These are phyloP conservation scores for Mastacembelus armatus DNA, from an alignment of 2,797 vertebrate genomes.

Conservation along the genomic window DNA sequence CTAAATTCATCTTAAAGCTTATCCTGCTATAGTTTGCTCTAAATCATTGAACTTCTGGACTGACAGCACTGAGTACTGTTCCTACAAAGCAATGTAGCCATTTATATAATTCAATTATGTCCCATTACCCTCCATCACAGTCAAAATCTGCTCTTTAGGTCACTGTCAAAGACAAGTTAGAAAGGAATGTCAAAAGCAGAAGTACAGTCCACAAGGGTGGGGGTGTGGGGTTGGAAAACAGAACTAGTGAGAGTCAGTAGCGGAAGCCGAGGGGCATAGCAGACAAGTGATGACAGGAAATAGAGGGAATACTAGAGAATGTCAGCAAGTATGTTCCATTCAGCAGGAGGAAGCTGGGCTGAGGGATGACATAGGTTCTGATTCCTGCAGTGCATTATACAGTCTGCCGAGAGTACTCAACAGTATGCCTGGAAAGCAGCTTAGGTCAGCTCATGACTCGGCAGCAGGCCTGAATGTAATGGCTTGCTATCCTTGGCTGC, in stretches of 20 bases:
- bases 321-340: conserved; percentile 56
- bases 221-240: not conserved
- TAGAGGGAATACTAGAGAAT: conserved; percentile 41
- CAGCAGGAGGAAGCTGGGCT: conserved; percentile 37
- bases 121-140: conserved; percentile 28
- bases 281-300: conserved; percentile 35
- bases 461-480: conserved; percentile 46
- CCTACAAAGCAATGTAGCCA: conserved; percentile 19
- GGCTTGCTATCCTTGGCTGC: conserved; percentile 31
- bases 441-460: conserved; percentile 65
- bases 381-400: conserved; percentile 44
- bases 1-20: conserved; percentile 30
- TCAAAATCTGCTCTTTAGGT: conserved; percentile 22
- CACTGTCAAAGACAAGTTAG: conserved; percentile 33
- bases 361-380: conserved; percentile 41
- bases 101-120: conserved; percentile 46
- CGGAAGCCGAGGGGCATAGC: conserved; percentile 19
- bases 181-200: conserved; percentile 43
- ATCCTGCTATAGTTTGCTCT: conserved; percentile 12
- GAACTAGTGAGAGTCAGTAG: conserved; percentile 26
- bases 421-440: conserved; percentile 57
- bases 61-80: conserved; percentile 15
- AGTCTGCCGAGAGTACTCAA: conserved; percentile 17
- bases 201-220: conserved; percentile 12
- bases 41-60: conserved; percentile 32